phyloP scores from a whole-genome alignment of 2,797 vertebrate species.

The Ispidina picta region DNA sequence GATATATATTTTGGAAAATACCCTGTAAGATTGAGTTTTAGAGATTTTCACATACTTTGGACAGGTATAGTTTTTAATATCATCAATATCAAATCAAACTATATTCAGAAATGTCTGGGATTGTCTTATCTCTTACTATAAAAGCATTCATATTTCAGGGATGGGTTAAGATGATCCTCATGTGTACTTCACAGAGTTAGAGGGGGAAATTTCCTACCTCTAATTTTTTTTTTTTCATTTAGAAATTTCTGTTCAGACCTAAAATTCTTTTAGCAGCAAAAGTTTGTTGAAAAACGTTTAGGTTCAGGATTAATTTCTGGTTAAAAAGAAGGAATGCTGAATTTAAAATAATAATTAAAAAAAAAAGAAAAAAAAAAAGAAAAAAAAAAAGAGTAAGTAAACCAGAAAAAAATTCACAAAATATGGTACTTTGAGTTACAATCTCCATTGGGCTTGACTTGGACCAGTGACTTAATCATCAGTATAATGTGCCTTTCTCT shows the following conservation, averaged over 20 bases:
- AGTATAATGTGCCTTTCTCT: not conserved
- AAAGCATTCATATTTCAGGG: not conserved
- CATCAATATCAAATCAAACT: not conserved
- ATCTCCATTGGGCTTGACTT: not conserved
- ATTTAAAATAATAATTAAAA: too few relatives aligned
- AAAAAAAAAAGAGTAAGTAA: not conserved
- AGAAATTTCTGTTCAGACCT: not conserved
- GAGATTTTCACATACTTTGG: not conserved
- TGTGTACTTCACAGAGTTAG: not conserved
- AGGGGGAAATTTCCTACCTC: not conserved
- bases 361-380: not conserved
- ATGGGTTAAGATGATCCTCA: not conserved
- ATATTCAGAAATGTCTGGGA: not conserved
- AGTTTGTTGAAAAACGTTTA: not conserved
- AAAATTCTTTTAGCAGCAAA: not conserved
- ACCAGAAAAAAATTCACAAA: not conserved
- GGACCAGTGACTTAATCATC: not conserved
- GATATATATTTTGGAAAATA: not conserved
- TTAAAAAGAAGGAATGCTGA: not conserved
- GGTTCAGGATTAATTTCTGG: not conserved
- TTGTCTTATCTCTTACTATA: not conserved
- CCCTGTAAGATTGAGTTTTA: not conserved
- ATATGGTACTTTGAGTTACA: not conserved
- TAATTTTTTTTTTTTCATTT: not conserved
- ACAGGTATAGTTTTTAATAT: not conserved